Base-by-base conservation (phyloP, 2,888 invertebrate genomes). In the Monoplex corrugatus region DNA sequence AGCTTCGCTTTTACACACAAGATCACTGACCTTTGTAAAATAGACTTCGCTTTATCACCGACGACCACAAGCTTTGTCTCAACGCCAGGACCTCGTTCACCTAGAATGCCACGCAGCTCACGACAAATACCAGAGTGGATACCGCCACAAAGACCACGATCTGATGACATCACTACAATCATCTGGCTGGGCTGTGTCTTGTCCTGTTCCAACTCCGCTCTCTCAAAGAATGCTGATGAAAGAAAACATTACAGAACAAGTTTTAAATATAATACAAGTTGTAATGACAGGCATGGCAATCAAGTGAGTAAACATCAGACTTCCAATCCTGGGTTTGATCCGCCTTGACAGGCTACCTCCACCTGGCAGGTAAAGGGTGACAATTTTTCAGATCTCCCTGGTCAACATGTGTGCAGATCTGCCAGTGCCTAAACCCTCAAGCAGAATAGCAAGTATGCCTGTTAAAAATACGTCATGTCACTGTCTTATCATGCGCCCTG, bases 141-240 rank as follows among this genome's bases (percentile, higher is more conserved):
- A 45, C 98, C 99, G 86, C 99, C 99, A 96, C 99, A 99, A 0
- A 99, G 97, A 96, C 99, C 99, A 97, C 99, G 97, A 96, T 99
- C 99, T 72, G 99, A 99, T 78, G 99, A 98, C 94, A 99, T 97
- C 3, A 99, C 99, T 90, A 99, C 97, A 88, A 98, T 95, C 82
- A 99, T 96, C 89, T 96, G 96, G 87, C 96, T 96, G 16, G 95
- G 94, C 91, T 94, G 91, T 87, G 92, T 92, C 40, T 94, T 94
- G 91, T 95, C 95, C 57, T 97, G 96, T n/a, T 96, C 95, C 38
- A 98, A 97, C 96, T 99, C 99, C 87, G 98, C 98, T 95, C 98
- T 98, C 92, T 99, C 98, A 95, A 98, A 99, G 96, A 99, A 99
- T 93, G 98, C 97, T 93, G 91, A 84, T 90, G 40, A 85, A 5